Conservation (phyloP, 2,888 invertebrate genomes). For the Celastrina argiolus region DNA sequence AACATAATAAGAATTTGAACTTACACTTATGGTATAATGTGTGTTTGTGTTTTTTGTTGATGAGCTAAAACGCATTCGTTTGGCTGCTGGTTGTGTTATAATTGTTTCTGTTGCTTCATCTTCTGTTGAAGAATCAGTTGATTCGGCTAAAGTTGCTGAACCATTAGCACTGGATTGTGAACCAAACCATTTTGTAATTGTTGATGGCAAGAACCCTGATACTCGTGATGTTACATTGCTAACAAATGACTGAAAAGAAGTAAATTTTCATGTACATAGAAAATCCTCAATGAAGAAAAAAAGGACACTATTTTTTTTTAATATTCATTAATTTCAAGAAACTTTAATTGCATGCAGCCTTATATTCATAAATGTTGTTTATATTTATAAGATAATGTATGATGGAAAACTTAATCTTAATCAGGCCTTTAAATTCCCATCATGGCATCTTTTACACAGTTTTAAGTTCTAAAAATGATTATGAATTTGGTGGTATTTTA, state of each 20-base stretch:
- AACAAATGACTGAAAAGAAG: slow-evolving; percentile 81
- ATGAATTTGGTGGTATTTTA: no score
- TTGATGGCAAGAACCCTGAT: slow-evolving; percentile 80
- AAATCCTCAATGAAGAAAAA: no score
- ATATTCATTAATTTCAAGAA: no score
- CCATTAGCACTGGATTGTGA: slow-evolving; percentile 57
- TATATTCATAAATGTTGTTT: no score
- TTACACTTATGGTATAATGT: slow-evolving; percentile 46
- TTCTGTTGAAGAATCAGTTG: slow-evolving; percentile 60
- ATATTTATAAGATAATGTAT: no score
- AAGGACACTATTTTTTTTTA: no score
- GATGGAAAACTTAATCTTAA: no score
- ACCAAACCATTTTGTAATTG: slow-evolving; percentile 76
- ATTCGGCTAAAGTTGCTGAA: slow-evolving; percentile 54
- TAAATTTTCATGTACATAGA: background rate
- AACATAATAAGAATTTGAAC: slow-evolving; percentile 26
- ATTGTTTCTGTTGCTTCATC: slow-evolving; percentile 51
- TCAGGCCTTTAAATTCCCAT: no score
- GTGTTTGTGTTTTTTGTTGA: slow-evolving; percentile 32
- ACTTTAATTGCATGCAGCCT: no score
- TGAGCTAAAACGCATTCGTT: slow-evolving; percentile 51
- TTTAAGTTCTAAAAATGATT: no score
- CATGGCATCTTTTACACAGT: no score
- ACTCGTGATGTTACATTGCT: slow-evolving; percentile 82
- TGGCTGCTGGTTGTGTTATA: slow-evolving; percentile 63